phyloP scores from a whole-genome alignment of 1,140 invertebrate genomes.

The Drusus annulatus region DNA sequence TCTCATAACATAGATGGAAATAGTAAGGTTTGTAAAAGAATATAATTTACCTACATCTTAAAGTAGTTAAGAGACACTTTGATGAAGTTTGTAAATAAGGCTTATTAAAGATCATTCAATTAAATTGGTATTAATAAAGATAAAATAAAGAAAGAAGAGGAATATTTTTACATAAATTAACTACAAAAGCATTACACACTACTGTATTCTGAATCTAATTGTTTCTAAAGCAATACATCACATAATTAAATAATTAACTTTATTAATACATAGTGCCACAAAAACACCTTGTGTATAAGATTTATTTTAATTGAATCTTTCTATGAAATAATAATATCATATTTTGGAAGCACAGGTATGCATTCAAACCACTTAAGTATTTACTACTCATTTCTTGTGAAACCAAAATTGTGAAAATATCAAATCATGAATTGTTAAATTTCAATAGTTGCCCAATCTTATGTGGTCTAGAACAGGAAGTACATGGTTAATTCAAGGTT shows the following conservation, averaged over 20 bases:
- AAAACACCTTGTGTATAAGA: no score
- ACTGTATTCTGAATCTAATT: slow-evolving; percentile 18
- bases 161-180: slow-evolving; percentile 33
- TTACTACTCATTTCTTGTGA: no score
- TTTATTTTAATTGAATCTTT: no score
- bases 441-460: no score
- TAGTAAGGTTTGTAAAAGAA: slow-evolving; percentile 18
- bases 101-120: neutral
- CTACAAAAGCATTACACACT: slow-evolving; percentile 25
- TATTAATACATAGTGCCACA: no score
- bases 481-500: no score
- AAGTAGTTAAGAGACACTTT: slow-evolving; percentile 12
- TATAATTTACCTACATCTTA: slow-evolving; percentile 35
- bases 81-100: slow-evolving; percentile 17
- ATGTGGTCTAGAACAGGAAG: no score
- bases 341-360: no score
- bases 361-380: no score
- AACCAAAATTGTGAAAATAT: no score
- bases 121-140: neutral
- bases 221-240: slow-evolving; percentile 21
- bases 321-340: no score
- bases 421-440: no score
- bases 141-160: slow-evolving; percentile 10
- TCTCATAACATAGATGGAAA: slow-evolving; percentile 19
- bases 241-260: slow-evolving; percentile 15